Conservation (phyloP, 64 coral and sea anemone species). For the Porites lutea region DNA sequence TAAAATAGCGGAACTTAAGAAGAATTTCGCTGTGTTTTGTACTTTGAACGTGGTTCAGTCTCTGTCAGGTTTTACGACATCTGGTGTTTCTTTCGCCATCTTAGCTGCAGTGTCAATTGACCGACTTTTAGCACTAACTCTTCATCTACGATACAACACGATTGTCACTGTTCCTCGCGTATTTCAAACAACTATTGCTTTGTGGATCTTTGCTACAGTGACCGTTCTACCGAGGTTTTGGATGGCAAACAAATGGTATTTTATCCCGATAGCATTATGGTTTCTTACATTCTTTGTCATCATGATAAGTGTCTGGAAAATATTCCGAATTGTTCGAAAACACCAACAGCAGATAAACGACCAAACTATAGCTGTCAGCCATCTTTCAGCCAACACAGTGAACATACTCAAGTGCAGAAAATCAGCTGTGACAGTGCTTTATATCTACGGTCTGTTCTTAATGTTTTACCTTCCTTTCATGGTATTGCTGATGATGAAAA, state of each 20-base stretch:
- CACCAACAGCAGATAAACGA: not conserved
- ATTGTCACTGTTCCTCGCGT: no score
- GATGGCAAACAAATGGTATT: not conserved
- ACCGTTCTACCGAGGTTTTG: not conserved
- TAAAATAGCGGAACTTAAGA: no score
- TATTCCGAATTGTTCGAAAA: not conserved
- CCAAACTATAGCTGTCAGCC: slow-evolving; percentile 32
- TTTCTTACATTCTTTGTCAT: slow-evolving; percentile 19
- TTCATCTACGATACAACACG: no score
- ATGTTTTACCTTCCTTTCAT: slow-evolving; percentile 67
- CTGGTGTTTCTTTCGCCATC: not conserved
- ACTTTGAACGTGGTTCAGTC: not conserved
- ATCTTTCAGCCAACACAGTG: not conserved
- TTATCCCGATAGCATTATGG: not conserved
- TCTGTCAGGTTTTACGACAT: not conserved
- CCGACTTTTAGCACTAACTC: no score
- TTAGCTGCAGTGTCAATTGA: no score
- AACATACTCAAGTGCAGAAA: no score
- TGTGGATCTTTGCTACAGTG: no score
- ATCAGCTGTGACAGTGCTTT: slow-evolving; percentile 22
- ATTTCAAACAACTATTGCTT: no score
- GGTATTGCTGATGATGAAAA: not conserved
- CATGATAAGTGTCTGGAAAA: slow-evolving; percentile 28
- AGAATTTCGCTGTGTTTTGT: not conserved
- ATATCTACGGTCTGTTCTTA: slow-evolving; percentile 61